phyloP scores from a whole-genome alignment of 1,140 invertebrate genomes.

The Anastrepha ludens region DNA sequence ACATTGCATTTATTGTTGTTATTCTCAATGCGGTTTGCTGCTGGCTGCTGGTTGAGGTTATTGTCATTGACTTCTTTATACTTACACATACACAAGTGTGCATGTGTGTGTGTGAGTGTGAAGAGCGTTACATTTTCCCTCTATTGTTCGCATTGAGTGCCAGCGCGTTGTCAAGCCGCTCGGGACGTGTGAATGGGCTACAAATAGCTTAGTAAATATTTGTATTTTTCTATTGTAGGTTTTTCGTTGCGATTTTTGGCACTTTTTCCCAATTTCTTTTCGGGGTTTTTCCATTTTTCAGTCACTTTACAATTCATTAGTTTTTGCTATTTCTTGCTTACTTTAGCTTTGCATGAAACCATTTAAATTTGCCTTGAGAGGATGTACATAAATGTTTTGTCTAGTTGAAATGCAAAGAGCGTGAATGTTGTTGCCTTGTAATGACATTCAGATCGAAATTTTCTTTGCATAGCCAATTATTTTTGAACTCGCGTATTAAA shows the following conservation, averaged over 20 bases:
- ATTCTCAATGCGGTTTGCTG: not conserved
- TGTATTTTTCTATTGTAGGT: not conserved
- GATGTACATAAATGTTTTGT: too few species aligned
- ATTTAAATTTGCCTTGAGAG: not conserved
- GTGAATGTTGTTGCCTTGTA: too few species aligned
- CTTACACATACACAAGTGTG: too few species aligned
- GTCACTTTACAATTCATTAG: not conserved
- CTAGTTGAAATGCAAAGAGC: too few species aligned
- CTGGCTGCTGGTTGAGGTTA: not conserved
- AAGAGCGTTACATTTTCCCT: too few species aligned
- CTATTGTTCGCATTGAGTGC: too few species aligned
- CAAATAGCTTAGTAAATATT: not conserved
- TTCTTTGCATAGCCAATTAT: too few species aligned
- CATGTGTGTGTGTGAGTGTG: too few species aligned
- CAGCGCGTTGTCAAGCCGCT: too few species aligned
- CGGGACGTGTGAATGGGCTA: too few species aligned
- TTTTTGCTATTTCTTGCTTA: not conserved
- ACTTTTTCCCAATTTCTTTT: not conserved
- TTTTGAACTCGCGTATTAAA: too few species aligned
- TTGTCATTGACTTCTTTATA: not conserved
- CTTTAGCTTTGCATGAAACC: not conserved
- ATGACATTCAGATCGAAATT: too few species aligned
- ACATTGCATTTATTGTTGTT: not conserved
- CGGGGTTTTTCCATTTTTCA: not conserved
- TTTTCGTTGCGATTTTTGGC: not conserved